Conservation (phyloP, 2,888 invertebrate species). For the Drosophila buzzatii region DNA sequence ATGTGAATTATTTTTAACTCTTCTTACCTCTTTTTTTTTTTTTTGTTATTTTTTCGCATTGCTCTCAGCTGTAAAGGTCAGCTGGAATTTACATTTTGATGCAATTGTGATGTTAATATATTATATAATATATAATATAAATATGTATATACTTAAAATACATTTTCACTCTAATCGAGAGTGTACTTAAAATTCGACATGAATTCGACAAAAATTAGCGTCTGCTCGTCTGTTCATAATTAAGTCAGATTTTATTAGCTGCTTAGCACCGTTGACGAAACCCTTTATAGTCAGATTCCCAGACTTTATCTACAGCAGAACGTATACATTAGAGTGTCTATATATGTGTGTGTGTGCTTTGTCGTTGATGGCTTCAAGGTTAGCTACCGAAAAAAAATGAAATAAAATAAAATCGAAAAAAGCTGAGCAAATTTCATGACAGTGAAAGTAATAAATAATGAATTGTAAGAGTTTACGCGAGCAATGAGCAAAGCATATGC, state of each 20-base stretch:
- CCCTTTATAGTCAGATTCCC: slow-evolving; percentile 55
- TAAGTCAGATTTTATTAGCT: slow-evolving; percentile 60
- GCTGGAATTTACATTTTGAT: neutral
- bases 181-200: slow-evolving; percentile 1
- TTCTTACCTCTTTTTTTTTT: neutral
- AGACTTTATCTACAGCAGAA: slow-evolving; percentile 32
- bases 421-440: slow-evolving; percentile 72
- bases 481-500: slow-evolving; percentile 70
- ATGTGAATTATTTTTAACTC: neutral
- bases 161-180: neutral
- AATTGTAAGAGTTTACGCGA: slow-evolving; percentile 68
- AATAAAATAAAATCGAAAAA: slow-evolving; percentile 29
- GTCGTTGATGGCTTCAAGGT: slow-evolving; percentile 65
- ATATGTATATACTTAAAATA: too few relatives aligned
- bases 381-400: slow-evolving; percentile 40
- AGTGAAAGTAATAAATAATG: slow-evolving; percentile 78
- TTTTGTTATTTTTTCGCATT: neutral
- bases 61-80: neutral
- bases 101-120: neutral
- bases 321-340: slow-evolving; percentile 2
- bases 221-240: slow-evolving; percentile 33
- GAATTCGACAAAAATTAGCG: neutral
- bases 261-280: slow-evolving; percentile 46
- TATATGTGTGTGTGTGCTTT: slow-evolving; percentile 7
- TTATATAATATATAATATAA: neutral